A percentile compares a stretch with the other conserved stretches of the same genome.
These are phyloP conservation scores for Phaedon cochleariae DNA, from an alignment of 2,888 invertebrate genomes.

Conservation along the genomic window DNA sequence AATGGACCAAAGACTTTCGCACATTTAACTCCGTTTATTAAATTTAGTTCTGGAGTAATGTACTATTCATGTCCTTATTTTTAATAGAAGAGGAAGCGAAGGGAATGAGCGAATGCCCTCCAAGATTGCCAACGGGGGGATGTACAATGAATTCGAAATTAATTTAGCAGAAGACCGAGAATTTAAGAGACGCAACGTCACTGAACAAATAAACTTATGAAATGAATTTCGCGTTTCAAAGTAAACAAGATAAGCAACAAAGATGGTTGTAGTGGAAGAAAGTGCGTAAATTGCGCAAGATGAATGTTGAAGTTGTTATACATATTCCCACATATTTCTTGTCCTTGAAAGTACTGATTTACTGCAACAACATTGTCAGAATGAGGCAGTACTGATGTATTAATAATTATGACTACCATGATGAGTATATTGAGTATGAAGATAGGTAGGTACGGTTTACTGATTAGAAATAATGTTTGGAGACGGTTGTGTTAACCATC, in stretches of 20 bases:
- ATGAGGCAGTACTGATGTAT: too few species aligned
- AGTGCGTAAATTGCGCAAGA: background rate
- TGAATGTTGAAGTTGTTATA: background rate
- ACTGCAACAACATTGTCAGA: too few species aligned
- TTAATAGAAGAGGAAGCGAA: constrained; percentile 47
- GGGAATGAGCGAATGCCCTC: constrained; percentile 36
- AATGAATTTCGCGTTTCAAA: constrained; percentile 34
- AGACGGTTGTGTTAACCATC: too few species aligned
- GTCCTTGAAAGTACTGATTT: too few species aligned
- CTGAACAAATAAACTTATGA: constrained; percentile 44
- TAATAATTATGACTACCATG: too few species aligned
- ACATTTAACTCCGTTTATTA: constrained; percentile 23
- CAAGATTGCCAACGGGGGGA: constrained; percentile 44
- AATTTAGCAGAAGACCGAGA: constrained; percentile 56
- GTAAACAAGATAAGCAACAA: constrained; percentile 4
- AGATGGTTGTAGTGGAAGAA: background rate
- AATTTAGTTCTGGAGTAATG: constrained; percentile 25
- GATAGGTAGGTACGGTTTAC: too few species aligned
- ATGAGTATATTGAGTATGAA: too few species aligned
- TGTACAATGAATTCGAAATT: constrained; percentile 55
- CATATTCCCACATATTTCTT: too few species aligned
- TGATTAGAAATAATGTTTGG: too few species aligned
- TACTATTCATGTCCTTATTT: constrained; percentile 42
- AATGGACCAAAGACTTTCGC: constrained; percentile 12
- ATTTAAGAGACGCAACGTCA: constrained; percentile 43